Evolutionary conservation across 2,113 vertebrate genomes (phyloP).

Genomic region (Hippocampus guttulatus): DNA sequence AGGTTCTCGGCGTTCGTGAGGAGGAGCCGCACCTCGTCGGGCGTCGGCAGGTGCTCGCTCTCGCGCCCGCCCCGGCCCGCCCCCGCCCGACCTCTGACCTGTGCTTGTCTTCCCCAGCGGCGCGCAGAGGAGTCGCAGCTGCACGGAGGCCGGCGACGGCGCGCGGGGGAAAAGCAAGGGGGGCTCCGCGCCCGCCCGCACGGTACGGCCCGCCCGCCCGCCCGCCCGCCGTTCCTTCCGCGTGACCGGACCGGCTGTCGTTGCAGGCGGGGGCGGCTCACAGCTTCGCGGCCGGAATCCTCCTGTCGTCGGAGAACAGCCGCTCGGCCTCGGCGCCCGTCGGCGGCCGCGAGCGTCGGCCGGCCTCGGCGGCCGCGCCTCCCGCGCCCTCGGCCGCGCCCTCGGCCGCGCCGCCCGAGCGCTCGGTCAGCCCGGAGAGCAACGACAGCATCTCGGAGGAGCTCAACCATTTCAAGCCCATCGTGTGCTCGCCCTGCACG

Average conservation of each 20-base stretch:
- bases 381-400: slow-evolving; percentile 68
- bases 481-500: slow-evolving; percentile 93
- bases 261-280: slow-evolving; percentile 60
- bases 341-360: slow-evolving; percentile 70
- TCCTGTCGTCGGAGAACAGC: slow-evolving; percentile 87
- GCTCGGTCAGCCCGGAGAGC: slow-evolving; percentile 92
- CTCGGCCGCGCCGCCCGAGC: slow-evolving; percentile 58
- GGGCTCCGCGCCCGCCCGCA: not conserved
- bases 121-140: slow-evolving; percentile 86
- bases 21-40: slow-evolving; percentile 69
- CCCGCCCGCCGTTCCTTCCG: not conserved
- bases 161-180: slow-evolving; percentile 73
- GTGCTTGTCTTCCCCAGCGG: slow-evolving; percentile 53
- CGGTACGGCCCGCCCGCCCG: slow-evolving; percentile 36
- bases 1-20: slow-evolving; percentile 86
- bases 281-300: slow-evolving; percentile 77
- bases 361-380: slow-evolving; percentile 20
- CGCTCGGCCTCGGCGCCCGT: slow-evolving; percentile 85
- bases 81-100: slow-evolving; percentile 5
- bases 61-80: too few species aligned
- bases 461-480: slow-evolving; percentile 97
- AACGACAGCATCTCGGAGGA: slow-evolving; percentile 98
- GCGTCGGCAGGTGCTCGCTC: slow-evolving; percentile 13
- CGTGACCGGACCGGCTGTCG: not conserved
- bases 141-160: slow-evolving; percentile 80